Percentiles rank a stretch among this genome's conserved stretches.
Conservation (phyloP, 2,888 invertebrate genomes). For the Tortrix viridana region DNA sequence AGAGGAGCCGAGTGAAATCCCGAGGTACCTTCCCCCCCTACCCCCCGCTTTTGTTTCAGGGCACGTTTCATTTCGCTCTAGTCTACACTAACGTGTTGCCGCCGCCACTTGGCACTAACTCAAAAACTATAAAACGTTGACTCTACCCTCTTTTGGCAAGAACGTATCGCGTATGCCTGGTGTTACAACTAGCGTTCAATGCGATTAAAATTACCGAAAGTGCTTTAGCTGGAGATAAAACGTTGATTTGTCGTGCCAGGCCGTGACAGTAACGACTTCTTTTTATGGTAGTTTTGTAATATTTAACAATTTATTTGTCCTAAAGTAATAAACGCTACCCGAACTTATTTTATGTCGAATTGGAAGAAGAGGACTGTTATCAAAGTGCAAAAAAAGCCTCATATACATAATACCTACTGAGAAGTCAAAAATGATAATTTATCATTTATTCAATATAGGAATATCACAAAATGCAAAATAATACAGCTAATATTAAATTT, state of each 20-base stretch:
- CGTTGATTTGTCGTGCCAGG: slow-evolving; percentile 20
- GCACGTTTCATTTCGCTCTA: slow-evolving; percentile 45
- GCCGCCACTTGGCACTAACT: slow-evolving; percentile 53
- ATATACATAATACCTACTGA: no score
- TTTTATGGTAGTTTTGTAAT: slow-evolving; percentile 16
- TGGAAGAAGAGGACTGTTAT: no score
- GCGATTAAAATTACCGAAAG: slow-evolving; percentile 33
- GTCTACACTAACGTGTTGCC: slow-evolving; percentile 32
- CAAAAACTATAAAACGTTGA: slow-evolving; percentile 49
- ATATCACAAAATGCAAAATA: no score
- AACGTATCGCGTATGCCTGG: slow-evolving; percentile 37
- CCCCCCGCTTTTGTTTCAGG: slow-evolving; percentile 40
- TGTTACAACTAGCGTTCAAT: slow-evolving; percentile 32
- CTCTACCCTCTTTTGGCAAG: slow-evolving; percentile 47
- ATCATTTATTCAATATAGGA: no score
- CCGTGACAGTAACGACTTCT: slow-evolving; percentile 14
- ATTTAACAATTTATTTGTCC: slow-evolving; percentile 13
- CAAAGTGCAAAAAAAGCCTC: no score
- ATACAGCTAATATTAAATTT: no score
- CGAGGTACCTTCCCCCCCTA: slow-evolving; percentile 62
- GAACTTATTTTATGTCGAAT: no score
- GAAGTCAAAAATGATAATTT: no score
- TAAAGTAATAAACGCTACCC: background rate
- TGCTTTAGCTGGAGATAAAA: slow-evolving; percentile 25
- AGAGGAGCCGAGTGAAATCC: slow-evolving; percentile 79